Conservation (phyloP, 2,888 invertebrate species). For the Thereva nobilitata region DNA sequence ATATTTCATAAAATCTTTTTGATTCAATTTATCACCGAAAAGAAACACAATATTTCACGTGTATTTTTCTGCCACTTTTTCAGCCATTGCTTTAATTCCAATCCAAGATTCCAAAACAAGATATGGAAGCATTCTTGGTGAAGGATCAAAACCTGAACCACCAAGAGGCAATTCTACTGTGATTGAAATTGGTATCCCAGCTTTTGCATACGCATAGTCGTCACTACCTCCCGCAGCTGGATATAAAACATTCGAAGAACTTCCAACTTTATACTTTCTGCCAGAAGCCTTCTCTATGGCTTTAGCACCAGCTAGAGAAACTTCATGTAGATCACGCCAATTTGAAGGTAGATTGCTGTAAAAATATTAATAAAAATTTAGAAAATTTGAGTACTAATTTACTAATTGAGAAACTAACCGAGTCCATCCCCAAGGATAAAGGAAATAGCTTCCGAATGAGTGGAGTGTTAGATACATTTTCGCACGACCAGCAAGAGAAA, state of each 20-base stretch:
- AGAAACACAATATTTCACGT: background rate
- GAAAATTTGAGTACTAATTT: no score
- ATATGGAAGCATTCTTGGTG: background rate
- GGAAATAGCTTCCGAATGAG: conserved; percentile 68
- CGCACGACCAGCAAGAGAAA: conserved; percentile 56
- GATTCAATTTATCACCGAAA: no score
- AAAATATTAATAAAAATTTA: no score
- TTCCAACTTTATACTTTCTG: background rate
- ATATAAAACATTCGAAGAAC: background rate
- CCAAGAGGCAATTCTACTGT: conserved; percentile 5
- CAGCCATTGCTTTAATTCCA: conserved; percentile 19
- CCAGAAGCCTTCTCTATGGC: background rate
- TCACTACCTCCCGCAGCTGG: background rate
- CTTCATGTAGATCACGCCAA: background rate
- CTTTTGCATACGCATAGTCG: conserved; percentile 6
- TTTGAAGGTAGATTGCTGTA: background rate
- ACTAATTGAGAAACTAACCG: no score
- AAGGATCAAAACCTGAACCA: conserved; percentile 15
- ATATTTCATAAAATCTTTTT: no score
- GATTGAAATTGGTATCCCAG: conserved; percentile 6
- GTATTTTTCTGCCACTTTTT: background rate
- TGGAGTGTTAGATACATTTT: conserved; percentile 71
- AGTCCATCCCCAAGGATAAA: conserved; percentile 67
- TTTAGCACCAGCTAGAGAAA: conserved; percentile 2
- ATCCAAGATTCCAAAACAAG: conserved; percentile 4